Evolutionary conservation across 53 echinoderm and acorn worm genomes (phyloP), one percentile per base, ranked within the genome.

Genomic region (Stichopus horrens): DNA sequence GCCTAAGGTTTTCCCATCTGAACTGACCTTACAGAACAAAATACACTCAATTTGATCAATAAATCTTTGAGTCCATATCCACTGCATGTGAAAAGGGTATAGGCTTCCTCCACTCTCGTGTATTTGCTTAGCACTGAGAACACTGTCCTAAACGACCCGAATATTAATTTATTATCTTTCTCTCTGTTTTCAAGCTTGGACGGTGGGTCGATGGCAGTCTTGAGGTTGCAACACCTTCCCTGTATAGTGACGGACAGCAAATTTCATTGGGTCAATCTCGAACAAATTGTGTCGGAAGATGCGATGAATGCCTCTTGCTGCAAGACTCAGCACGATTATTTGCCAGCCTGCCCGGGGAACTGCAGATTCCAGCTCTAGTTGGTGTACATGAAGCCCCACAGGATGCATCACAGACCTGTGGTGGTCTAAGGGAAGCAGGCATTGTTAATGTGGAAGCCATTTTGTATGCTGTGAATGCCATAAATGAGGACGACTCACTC

Each of bases 291-390:
- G 7, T 63, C 5, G 97, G 97, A 16, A 92, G 97, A 11, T 97
- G 97, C 23, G 88, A 89, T 5, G 97, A 97, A 78, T 97, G 97
- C 53, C 71, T 77, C 1, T 53, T 75, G 10, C 13, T 74, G 4
- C 88, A 86, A 51, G 74, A 52, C 8, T 74, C 84, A 9, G 73
- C 54, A n/a, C 21, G 55, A 16, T 53, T 22, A 16, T 13, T 73
- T 53, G 87, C 87, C 14, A 19, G 16, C 9, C 8, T 87, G n/a
- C 71, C 88, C 0, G 97, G 95, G 0, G 86, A 93, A 52, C 88
- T 97, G 9, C 95, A 93, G 73, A 95, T 97, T 21, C 91, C 94
- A 53, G 95, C 83, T 4, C 75, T 97, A 23, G 91, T 97, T 74
- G 95, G 92, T n/a, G 87, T 92, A 5, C 97, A 95, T 60, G 91